A percentile compares a stretch with the other conserved stretches of the same genome.
These are phyloP conservation scores for Microctonus hyperodae DNA, from an alignment of 2,888 invertebrate genomes.

Conservation along the genomic window DNA sequence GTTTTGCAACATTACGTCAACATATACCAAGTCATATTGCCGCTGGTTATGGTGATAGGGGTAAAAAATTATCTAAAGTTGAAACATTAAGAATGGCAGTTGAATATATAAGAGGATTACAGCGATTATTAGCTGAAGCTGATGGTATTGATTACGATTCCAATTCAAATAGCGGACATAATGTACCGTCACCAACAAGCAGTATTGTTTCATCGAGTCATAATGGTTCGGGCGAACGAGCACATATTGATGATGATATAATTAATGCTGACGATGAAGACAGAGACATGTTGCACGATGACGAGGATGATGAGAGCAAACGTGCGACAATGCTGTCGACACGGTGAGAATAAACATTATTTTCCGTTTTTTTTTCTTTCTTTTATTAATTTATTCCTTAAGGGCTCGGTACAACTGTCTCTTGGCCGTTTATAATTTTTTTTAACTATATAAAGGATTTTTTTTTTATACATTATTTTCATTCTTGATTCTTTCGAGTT, in stretches of 20 bases:
- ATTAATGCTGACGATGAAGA: conserved; percentile 40
- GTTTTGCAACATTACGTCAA: conserved; percentile 85
- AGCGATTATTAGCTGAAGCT: conserved; percentile 76
- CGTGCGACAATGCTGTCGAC: conserved; percentile 22
- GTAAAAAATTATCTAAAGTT: conserved; percentile 86
- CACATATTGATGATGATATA: conserved; percentile 64
- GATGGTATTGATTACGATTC: conserved; percentile 65
- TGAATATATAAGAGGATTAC: conserved; percentile 85
- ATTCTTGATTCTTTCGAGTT: conserved; percentile 23
- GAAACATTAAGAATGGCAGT: conserved; percentile 91
- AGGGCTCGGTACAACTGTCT: conserved; percentile 26
- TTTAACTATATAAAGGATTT: not conserved
- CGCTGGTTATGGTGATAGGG: conserved; percentile 70
- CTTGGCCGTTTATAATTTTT: conserved; percentile 14
- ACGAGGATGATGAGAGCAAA: conserved; percentile 51
- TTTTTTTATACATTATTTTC: conserved; percentile 3
- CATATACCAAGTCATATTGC: conserved; percentile 87
- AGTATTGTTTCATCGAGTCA: conserved; percentile 61
- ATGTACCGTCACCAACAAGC: conserved; percentile 61
- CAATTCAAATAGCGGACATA: conserved; percentile 58
- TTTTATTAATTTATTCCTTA: conserved; percentile 9
- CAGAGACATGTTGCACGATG: conserved; percentile 42
- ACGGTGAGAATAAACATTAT: conserved; percentile 31
- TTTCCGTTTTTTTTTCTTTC: not conserved
- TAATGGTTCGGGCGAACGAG: conserved; percentile 60